These are phyloP conservation scores for Falco peregrinus DNA, from an alignment of 2,797 vertebrate genomes.

Conservation along the genomic window DNA sequence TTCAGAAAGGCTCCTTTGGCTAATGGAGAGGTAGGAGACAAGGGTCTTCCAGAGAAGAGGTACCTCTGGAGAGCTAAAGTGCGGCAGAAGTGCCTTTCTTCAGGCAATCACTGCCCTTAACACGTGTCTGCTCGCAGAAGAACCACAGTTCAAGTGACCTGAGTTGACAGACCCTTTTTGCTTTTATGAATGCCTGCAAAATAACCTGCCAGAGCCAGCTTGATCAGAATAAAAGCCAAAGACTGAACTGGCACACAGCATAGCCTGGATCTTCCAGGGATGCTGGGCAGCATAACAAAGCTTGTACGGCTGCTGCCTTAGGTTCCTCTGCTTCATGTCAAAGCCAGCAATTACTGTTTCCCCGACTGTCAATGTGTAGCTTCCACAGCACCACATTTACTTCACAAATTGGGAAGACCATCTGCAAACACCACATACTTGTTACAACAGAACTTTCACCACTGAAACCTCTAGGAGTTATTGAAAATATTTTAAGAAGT, in stretches of 20 bases:
- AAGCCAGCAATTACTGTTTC: not conserved
- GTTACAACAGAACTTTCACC: not conserved
- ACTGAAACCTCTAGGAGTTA: not conserved
- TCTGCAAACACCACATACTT: not conserved
- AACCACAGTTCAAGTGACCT: not conserved
- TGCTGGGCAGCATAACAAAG: not conserved
- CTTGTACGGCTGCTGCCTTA: not conserved
- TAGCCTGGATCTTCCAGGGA: not conserved
- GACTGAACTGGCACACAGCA: not conserved
- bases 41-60: not conserved
- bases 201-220: not conserved
- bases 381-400: not conserved
- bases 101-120: not conserved
- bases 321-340: not conserved
- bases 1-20: constrained; percentile 1
- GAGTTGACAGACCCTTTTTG: not conserved
- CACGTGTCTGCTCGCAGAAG: not conserved
- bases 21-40: not conserved
- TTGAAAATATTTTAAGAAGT: not conserved
- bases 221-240: not conserved
- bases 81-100: not conserved
- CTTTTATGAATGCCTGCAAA: not conserved
- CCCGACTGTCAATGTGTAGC: not conserved
- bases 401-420: not conserved
- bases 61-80: not conserved